phyloP scores from a whole-genome alignment of 2,797 vertebrate genomes.

The Pteronotus mesoamericanus region DNA sequence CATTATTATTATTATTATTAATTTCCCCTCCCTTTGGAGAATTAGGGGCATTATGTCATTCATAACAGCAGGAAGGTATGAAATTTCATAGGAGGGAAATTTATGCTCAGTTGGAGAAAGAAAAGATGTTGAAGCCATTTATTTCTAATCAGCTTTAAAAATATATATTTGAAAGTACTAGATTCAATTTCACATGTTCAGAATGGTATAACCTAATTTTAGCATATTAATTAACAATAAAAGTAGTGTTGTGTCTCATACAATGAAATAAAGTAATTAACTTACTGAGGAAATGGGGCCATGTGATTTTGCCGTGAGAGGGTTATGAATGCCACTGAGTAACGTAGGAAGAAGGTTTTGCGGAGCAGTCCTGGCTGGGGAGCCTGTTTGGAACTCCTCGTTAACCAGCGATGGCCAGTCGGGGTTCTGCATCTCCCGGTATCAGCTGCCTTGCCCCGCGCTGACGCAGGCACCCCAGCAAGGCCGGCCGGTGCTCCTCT shows the following conservation, averaged over 20 bases:
- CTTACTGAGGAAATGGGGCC: constrained; percentile 77
- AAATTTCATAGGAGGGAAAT: constrained; percentile 58
- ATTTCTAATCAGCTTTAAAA: constrained; percentile 67
- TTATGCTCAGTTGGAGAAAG: constrained; percentile 30
- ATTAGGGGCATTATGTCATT: constrained; percentile 58
- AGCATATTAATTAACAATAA: constrained; percentile 82
- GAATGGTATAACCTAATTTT: constrained; percentile 80
- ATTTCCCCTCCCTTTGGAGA: constrained; percentile 43
- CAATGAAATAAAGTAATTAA: constrained; percentile 80
- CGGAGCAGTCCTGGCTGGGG: constrained; percentile 35
- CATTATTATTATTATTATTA: background rate
- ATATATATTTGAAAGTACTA: constrained; percentile 60
- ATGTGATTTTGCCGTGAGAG: constrained; percentile 79
- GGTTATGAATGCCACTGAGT: constrained; percentile 69
- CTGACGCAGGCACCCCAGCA: rapidly evolving
- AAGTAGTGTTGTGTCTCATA: constrained; percentile 78
- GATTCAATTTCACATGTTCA: constrained; percentile 77
- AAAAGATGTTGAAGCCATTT: constrained; percentile 48
- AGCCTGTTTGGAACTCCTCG: constrained; percentile 56
- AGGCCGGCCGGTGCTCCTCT: background rate
- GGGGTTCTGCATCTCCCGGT: background rate
- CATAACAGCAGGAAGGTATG: constrained; percentile 52
- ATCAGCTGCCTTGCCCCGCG: background rate
- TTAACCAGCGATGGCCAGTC: background rate
- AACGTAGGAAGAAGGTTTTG: constrained; percentile 66